These are phyloP conservation scores for Corticium candelabrum DNA, from an alignment of 37 sponge, comb jelly and placozoan genomes.

Conservation along the genomic window DNA sequence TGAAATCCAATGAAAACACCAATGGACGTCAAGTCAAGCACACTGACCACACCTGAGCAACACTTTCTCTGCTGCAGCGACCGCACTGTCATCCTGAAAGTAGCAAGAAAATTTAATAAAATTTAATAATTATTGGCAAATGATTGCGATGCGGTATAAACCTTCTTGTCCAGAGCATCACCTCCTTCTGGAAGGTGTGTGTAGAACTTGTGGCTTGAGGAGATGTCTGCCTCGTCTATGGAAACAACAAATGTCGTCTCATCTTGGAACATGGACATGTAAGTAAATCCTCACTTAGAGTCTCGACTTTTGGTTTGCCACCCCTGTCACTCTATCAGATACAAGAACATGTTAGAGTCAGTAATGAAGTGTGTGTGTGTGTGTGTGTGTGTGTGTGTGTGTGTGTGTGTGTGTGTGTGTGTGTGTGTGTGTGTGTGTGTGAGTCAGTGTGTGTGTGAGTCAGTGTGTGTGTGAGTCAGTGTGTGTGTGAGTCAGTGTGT, in stretches of 20 bases:
- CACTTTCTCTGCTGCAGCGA: neutral
- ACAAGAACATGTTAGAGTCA: neutral
- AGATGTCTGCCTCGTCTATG: neutral
- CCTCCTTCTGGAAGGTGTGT: constrained; percentile 22
- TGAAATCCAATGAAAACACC: too few relatives aligned
- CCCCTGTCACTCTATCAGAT: constrained; percentile 12
- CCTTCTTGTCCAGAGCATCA: constrained; percentile 15
- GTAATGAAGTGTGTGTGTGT: constrained; percentile 6
- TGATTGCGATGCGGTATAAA: too few relatives aligned
- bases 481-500: too few relatives aligned
- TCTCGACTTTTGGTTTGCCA: constrained; percentile 10
- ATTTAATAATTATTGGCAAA: too few relatives aligned
- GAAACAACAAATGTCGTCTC: too few relatives aligned
- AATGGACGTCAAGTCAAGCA: too few relatives aligned
- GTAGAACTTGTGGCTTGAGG: neutral
- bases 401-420: neutral
- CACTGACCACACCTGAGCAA: constrained; percentile 21
- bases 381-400: constrained; percentile 3
- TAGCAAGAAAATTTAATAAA: too few relatives aligned
- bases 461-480: too few relatives aligned
- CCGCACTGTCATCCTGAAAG: neutral
- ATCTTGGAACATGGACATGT: too few relatives aligned
- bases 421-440: constrained; percentile 2
- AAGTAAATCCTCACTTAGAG: constrained; percentile 12
- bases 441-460: too few relatives aligned